Conservation (phyloP, 2,888 invertebrate species). For the Cataglyphis altisquamis region DNA sequence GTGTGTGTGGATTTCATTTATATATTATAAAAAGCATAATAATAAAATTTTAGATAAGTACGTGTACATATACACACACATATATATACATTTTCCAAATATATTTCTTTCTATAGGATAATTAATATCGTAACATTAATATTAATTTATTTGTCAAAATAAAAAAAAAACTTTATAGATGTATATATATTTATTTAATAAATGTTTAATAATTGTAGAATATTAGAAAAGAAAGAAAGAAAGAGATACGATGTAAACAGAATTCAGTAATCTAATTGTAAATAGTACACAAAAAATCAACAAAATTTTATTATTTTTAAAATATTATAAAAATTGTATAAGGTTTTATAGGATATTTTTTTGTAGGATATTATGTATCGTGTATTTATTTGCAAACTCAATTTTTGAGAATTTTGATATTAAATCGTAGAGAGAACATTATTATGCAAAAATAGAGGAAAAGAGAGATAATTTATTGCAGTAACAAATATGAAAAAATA, state of each 20-base stretch:
- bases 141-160: neutral
- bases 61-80: neutral
- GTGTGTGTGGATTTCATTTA: neutral
- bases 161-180: neutral
- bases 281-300: neutral
- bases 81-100: neutral
- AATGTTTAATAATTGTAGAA: neutral
- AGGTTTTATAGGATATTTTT: neutral
- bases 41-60: neutral
- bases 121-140: neutral
- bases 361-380: neutral
- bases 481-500: neutral
- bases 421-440: neutral
- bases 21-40: neutral
- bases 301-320: conserved; percentile 1
- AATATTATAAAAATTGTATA: neutral
- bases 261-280: neutral
- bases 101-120: neutral
- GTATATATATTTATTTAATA: neutral
- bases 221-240: neutral
- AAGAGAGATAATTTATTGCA: neutral
- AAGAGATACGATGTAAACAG: neutral
- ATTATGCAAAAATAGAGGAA: neutral
- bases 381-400: neutral
- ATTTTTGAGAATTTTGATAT: neutral